Evolutionary conservation across 2,888 invertebrate species (phyloP).

Genomic region (Chrysodeixis includens): DNA sequence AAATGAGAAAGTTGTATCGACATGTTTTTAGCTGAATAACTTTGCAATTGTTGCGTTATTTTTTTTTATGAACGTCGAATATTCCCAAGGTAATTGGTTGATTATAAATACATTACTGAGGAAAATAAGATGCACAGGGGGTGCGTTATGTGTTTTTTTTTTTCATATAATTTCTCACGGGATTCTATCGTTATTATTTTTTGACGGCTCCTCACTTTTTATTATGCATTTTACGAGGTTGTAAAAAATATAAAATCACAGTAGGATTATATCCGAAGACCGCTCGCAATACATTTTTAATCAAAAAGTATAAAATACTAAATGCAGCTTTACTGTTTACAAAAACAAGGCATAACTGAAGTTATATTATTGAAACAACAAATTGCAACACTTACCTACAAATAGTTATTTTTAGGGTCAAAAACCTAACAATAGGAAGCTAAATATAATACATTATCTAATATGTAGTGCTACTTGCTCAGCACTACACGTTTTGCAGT

Average conservation of each 20-base stretch:
- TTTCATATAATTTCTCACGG: not conserved
- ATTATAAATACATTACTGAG: constrained; percentile 2
- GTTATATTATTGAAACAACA: too few species aligned
- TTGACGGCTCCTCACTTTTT: not conserved
- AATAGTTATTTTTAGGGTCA: too few species aligned
- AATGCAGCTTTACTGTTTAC: too few species aligned
- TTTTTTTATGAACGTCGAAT: not conserved
- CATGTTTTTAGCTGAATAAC: constrained; percentile 3
- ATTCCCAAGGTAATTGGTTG: not conserved
- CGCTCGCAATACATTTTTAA: too few species aligned
- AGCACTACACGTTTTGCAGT: not conserved
- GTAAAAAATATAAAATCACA: not conserved
- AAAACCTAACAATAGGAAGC: too few species aligned
- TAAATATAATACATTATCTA: not conserved
- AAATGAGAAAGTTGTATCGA: constrained; percentile 25
- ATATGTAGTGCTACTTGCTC: not conserved
- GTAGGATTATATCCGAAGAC: not conserved
- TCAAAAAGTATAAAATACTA: too few species aligned
- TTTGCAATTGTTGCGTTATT: not conserved
- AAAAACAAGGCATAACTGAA: too few species aligned
- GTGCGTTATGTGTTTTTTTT: not conserved
- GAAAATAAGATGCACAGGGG: not conserved
- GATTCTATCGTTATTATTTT: not conserved
- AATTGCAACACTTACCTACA: too few species aligned
- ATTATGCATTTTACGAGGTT: not conserved